Conservation (phyloP, 1,140 invertebrate genomes). For the Anastatus disparis region DNA sequence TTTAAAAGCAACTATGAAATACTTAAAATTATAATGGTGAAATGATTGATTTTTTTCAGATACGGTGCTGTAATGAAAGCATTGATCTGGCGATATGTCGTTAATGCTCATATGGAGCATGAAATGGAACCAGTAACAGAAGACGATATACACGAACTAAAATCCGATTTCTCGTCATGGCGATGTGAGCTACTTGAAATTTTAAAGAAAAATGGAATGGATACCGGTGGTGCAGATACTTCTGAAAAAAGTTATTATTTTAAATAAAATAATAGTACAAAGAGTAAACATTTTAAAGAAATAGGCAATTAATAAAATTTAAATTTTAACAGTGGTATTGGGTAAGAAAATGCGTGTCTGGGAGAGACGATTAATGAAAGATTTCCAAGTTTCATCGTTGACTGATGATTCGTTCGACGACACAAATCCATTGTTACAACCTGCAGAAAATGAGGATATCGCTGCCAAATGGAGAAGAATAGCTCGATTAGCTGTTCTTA, state of each 20-base stretch:
- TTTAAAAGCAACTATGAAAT: not conserved
- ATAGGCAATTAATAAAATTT: not conserved
- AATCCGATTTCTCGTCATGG: slow-evolving; percentile 85
- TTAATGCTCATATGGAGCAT: slow-evolving; percentile 79
- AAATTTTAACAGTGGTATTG: slow-evolving; percentile 61
- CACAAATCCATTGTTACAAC: slow-evolving; percentile 55
- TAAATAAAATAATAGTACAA: too few relatives aligned
- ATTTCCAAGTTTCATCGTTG: slow-evolving; percentile 81
- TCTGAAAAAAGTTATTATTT: slow-evolving; percentile 71
- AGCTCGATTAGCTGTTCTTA: slow-evolving; percentile 76
- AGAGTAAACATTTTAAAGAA: too few relatives aligned
- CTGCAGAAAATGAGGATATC: slow-evolving; percentile 71
- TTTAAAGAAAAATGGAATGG: slow-evolving; percentile 82
- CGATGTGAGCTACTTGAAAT: slow-evolving; percentile 88
- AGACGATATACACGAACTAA: slow-evolving; percentile 93
- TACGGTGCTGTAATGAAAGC: slow-evolving; percentile 85
- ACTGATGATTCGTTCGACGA: slow-evolving; percentile 65
- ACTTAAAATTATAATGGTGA: too few relatives aligned
- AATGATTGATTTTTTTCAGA: slow-evolving; percentile 51
- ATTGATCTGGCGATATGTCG: slow-evolving; percentile 86
- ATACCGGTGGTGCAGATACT: slow-evolving; percentile 75
- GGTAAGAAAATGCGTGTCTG: slow-evolving; percentile 82
- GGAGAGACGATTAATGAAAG: slow-evolving; percentile 86
- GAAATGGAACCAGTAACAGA: slow-evolving; percentile 86
- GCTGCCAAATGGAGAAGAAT: slow-evolving; percentile 77